A percentile compares a stretch with the other conserved stretches of the same genome.
phyloP scores from a whole-genome alignment of 2,113 vertebrate species.

The Pelmatolapia mariae region DNA sequence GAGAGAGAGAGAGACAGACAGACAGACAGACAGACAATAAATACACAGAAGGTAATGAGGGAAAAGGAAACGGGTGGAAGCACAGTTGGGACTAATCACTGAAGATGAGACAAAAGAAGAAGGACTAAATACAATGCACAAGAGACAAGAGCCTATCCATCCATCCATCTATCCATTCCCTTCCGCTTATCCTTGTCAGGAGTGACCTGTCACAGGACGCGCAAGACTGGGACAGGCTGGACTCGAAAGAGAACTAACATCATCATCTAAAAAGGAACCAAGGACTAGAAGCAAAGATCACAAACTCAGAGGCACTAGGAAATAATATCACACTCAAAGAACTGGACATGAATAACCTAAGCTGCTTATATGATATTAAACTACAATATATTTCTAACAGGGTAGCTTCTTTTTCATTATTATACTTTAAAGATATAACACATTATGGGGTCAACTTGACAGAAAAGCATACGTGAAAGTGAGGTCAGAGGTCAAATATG shows the following conservation, averaged over 20 bases:
- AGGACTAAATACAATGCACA: neutral
- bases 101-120: neutral
- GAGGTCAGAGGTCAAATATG: neutral
- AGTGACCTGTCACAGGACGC: neutral
- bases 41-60: neutral
- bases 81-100: neutral
- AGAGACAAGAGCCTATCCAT: neutral
- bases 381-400: neutral
- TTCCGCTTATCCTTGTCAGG: neutral
- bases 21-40: neutral
- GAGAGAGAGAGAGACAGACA: neutral
- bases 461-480: neutral
- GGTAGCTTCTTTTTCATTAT: neutral
- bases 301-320: neutral
- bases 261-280: neutral
- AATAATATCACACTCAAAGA: neutral
- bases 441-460: neutral
- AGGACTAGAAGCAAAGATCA: fast-evolving
- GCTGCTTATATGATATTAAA: neutral
- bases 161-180: neutral
- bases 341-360: neutral
- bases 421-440: neutral
- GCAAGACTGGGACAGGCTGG: neutral
- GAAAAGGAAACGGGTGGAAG: neutral
- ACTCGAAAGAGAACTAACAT: neutral